Base-by-base conservation (phyloP, 2,113 vertebrate species). In the Edolisoma coerulescens region DNA sequence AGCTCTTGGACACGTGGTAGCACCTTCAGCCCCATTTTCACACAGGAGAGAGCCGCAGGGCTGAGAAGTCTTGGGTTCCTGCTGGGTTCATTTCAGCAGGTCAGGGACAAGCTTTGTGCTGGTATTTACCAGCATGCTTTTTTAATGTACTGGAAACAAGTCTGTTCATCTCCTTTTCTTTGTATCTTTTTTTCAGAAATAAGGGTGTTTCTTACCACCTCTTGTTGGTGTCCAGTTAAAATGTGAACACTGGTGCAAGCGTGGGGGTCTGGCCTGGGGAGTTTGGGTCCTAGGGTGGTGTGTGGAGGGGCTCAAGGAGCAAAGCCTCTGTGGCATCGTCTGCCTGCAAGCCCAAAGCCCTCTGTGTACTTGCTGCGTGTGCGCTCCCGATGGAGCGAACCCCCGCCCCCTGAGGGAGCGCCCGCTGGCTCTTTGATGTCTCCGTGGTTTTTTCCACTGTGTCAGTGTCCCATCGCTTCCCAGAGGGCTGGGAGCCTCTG, bases 241-340 rank as follows among this genome's bases (percentile, higher is more conserved):
- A 68, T 0, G 0, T 1, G 4, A 87, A 42, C 30, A 22, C 5
- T 5, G 11, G 16, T 52, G 57, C 35, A 32, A 52, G 9, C 0
- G 0, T 5, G 9, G 6, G 44, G 10, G 14, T 76, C 41, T 33
- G 26, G 50, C 45, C 3, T 52, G 76, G 18, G 49, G 11, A 20
- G 0, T 3, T 16, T 0, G 6, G 9, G 28, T 69, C 9, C 33
- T 16, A 1, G 60, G 19, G 16, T 4, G 3, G 10, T 4, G 18
- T 1, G 3, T 17, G 45, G n/a, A 57, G 32, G 28, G 32, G 19
- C 28, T 78, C 0, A 0, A 32, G 19, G 37, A 70, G 16, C 52
- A 70, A 61, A 74, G 42, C 14, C 30, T 69, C 28, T 54, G 16
- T 30, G 35, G 30, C 10, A 14, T 15, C 5, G 11, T 44, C 11